A percentile compares a stretch with the other conserved stretches of the same genome.
These are phyloP conservation scores for Zootermopsis nevadensis DNA, from an alignment of 2,888 invertebrate genomes.

Conservation along the genomic window DNA sequence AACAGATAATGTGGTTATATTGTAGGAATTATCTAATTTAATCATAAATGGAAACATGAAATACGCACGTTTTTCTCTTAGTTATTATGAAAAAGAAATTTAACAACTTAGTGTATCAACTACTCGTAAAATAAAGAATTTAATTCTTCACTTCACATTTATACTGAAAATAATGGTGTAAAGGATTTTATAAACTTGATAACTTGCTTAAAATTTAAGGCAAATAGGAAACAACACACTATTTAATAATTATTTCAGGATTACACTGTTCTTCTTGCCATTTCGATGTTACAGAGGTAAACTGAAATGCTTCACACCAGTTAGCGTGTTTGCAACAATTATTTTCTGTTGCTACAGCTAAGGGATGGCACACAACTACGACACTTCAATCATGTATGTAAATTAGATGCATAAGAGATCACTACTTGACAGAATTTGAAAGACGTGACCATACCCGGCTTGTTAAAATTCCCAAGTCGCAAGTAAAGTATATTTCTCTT, in stretches of 20 bases:
- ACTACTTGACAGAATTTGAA: too few relatives aligned
- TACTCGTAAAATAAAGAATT: background rate
- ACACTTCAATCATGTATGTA: too few relatives aligned
- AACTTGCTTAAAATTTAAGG: background rate
- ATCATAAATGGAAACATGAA: background rate
- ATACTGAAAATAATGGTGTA: background rate
- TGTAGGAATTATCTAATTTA: background rate
- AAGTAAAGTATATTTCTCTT: too few relatives aligned
- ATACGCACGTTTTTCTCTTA: background rate
- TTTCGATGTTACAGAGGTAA: too few relatives aligned
- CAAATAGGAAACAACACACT: background rate
- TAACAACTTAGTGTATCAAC: background rate
- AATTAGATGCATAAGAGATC: too few relatives aligned
- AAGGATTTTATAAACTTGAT: background rate
- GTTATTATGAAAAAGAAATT: conserved; percentile 6
- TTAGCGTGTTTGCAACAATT: too few relatives aligned
- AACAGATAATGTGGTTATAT: background rate
- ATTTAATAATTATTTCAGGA: background rate
- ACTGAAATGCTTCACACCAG: too few relatives aligned
- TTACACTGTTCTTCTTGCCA: too few relatives aligned
- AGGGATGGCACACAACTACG: too few relatives aligned
- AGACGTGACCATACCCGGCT: too few relatives aligned
- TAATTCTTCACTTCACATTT: background rate
- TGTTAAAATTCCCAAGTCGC: too few relatives aligned
- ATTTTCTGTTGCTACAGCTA: too few relatives aligned